Evolutionary conservation across 2,888 invertebrate species (phyloP).

Genomic region (Pelosia muscerda): DNA sequence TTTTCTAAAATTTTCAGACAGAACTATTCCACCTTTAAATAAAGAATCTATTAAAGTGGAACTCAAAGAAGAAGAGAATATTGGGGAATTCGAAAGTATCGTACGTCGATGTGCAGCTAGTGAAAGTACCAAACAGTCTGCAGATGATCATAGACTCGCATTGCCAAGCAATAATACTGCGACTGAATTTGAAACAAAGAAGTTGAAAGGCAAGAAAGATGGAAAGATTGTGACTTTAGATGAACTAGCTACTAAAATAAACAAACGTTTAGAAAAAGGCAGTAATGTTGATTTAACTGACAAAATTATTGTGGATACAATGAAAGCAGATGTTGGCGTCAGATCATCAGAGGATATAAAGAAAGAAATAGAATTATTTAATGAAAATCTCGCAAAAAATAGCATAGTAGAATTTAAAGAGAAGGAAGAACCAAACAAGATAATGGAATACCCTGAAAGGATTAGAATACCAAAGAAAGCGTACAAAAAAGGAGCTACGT

Average conservation of each 20-base stretch:
- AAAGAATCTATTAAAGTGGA: conserved; percentile 73
- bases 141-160: conserved; percentile 25
- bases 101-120: conserved; percentile 73
- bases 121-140: conserved; percentile 33
- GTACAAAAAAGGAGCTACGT: conserved; percentile 88
- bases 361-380: conserved; percentile 61
- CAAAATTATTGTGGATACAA: conserved; percentile 67
- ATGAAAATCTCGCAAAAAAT: conserved; percentile 47
- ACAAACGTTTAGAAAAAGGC: conserved; percentile 70
- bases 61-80: conserved; percentile 62
- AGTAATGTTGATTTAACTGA: conserved; percentile 68
- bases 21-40: conserved; percentile 82
- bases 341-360: conserved; percentile 48
- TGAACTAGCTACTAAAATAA: conserved; percentile 70
- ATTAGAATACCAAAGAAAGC: conserved; percentile 91
- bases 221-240: conserved; percentile 70
- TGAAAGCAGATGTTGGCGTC: conserved; percentile 39
- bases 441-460: conserved; percentile 84
- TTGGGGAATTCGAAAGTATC: conserved; percentile 84
- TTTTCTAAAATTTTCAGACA: conserved; percentile 89
- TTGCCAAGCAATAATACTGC: conserved; percentile 20
- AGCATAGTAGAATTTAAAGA: conserved; percentile 59
- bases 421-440: conserved; percentile 52
- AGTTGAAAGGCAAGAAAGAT: conserved; percentile 35
- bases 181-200: conserved; percentile 25